Base-by-base conservation (phyloP, 2,797 vertebrate genomes). In the Poecile montanus region DNA sequence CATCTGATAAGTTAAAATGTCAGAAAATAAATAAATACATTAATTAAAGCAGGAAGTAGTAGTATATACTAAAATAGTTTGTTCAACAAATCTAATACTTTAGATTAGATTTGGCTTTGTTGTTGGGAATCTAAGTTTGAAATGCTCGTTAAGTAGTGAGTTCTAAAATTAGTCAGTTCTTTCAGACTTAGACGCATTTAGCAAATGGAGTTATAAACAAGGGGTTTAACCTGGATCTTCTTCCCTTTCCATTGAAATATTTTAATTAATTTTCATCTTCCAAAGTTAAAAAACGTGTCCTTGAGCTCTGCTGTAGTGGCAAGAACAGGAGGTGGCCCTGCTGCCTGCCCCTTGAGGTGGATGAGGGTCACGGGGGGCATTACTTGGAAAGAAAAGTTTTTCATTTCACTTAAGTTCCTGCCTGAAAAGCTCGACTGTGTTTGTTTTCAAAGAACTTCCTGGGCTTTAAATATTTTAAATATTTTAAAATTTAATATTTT, bases 121-220 rank as follows among this genome's bases (percentile, higher is more conserved):
- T n/a, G 30, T 65, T 11, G 58, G 7, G 11, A 75, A 57, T 17
- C 21, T 14, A 16, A 66, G 5, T 25, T 26, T 53, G 57, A 72
- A 61, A 61, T 34, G 10, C 16, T 29, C 7, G 60, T 44, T 10
- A 56, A 30, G 23, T 16, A 6, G 6, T 1, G 23, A 4, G 2
- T 34, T 15, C 60, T 48, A 40, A 23, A 7, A 76, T 13, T 0
- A 6, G 25, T 15, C 0, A 0, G 13, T 45, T 53, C 54, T 50
- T 91, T 25, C 30, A 83, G 6, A 40, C 1, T 4, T 18, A 54
- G 1, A 5, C 2, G 8, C 11, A 9, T 38, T 60, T 29, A 74
- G 13, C 4, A 17, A 68, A 68, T 75, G 5, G 11, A 44, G 4
- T 13, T 82, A 10, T 3, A 81, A 85, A 21, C 32, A 8, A 85